Conservation (phyloP, 2,113 vertebrate genomes). For the Typhlomys cinereus region DNA sequence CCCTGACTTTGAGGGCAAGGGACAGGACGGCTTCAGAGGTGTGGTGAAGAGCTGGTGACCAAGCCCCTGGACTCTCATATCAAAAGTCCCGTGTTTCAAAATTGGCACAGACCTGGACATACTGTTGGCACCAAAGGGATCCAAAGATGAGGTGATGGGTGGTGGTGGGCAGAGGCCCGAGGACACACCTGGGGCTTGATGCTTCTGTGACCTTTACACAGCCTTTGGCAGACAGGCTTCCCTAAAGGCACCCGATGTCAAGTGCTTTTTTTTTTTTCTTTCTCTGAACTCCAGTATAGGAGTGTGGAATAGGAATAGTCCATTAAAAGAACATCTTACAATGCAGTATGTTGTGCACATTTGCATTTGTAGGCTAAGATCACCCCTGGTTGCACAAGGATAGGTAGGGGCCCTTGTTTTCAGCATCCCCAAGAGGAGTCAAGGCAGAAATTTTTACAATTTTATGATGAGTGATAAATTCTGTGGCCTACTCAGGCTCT, state of each 20-base stretch:
- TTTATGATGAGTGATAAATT: not conserved
- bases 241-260: not conserved
- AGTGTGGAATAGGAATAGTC: not conserved
- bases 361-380: slow-evolving; percentile 8
- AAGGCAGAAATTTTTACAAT: not conserved
- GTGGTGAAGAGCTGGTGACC: not conserved
- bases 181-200: not conserved
- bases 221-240: not conserved
- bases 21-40: not conserved
- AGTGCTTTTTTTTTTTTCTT: not conserved
- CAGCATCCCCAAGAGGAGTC: not conserved
- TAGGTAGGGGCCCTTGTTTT: not conserved
- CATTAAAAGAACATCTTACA: slow-evolving; percentile 18
- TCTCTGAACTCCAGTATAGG: not conserved
- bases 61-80: not conserved
- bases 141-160: not conserved
- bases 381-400: not conserved
- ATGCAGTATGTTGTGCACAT: not conserved
- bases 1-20: not conserved
- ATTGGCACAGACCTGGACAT: not conserved
- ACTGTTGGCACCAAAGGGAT: not conserved
- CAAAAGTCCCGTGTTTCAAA: not conserved
- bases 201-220: not conserved
- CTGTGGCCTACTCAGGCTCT: not conserved
- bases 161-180: not conserved